A percentile compares a stretch with the other conserved stretches of the same genome.
These are phyloP conservation scores for Centroberyx gerrardi DNA, from an alignment of 2,797 vertebrate genomes.

Conservation along the genomic window DNA sequence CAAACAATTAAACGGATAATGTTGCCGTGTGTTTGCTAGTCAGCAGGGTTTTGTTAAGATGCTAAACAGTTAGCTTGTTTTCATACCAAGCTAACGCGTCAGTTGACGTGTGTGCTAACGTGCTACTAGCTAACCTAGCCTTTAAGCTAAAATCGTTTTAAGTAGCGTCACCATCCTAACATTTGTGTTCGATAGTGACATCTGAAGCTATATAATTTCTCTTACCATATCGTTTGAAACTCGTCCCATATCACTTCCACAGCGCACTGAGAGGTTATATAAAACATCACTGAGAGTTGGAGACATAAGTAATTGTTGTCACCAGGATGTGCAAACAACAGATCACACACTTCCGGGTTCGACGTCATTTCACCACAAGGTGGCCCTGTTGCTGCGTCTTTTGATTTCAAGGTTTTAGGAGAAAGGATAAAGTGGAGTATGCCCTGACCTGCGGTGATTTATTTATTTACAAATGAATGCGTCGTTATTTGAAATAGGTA, in stretches of 20 bases:
- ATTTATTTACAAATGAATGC: neutral
- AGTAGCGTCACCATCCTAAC: neutral
- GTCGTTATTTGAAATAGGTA: too few species aligned
- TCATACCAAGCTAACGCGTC: constrained; percentile 18
- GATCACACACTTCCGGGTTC: constrained; percentile 67
- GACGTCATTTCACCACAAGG: constrained; percentile 45
- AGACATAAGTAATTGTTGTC: neutral
- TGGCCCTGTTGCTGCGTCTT: constrained; percentile 37
- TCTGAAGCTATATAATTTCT: neutral
- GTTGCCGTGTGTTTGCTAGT: neutral
- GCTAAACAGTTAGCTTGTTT: neutral
- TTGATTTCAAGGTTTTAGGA: neutral
- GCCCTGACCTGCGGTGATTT: neutral
- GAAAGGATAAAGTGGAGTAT: neutral
- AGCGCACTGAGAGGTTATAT: neutral
- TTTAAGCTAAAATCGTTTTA: neutral
- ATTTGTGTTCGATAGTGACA: neutral
- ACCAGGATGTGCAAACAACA: constrained; percentile 15
- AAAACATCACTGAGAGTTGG: neutral
- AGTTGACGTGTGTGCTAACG: neutral
- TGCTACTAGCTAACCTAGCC: constrained; percentile 56
- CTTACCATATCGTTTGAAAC: constrained; percentile 68
- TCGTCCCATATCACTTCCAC: constrained; percentile 50
- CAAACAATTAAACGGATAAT: neutral
- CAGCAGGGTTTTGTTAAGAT: neutral